phyloP scores from a whole-genome alignment of 2,888 invertebrate genomes.

The Leistus spinibarbis region DNA sequence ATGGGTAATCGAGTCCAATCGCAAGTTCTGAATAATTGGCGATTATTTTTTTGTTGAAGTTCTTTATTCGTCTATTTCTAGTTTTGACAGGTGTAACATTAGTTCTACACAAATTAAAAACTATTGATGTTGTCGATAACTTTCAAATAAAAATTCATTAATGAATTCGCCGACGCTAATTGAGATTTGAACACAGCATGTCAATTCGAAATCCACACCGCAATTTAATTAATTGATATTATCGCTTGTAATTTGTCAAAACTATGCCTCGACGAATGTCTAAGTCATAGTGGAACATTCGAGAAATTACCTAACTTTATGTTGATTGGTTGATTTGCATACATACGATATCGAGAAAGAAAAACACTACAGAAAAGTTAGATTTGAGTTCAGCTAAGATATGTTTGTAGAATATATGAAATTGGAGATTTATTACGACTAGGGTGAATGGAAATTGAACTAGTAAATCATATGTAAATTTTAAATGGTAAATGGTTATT shows the following conservation, averaged over 20 bases:
- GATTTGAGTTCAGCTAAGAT: not conserved
- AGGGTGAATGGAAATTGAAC: no score
- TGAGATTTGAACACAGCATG: conserved; percentile 27
- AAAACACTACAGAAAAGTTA: not conserved
- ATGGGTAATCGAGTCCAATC: not conserved
- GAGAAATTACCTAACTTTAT: not conserved
- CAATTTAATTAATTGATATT: conserved; percentile 29
- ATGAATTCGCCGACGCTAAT: conserved; percentile 27
- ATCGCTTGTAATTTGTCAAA: conserved; percentile 8
- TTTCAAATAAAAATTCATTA: conserved; percentile 22
- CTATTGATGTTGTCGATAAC: conserved; percentile 27
- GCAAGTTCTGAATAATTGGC: not conserved
- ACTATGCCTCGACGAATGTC: not conserved
- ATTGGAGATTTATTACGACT: not conserved
- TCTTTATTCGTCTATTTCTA: not conserved
- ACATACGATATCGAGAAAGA: not conserved
- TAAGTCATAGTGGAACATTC: not conserved
- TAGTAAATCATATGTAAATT: no score
- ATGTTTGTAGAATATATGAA: not conserved
- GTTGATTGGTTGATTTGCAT: not conserved
- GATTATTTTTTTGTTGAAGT: not conserved
- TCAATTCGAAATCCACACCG: conserved; percentile 32
- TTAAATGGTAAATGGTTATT: no score
- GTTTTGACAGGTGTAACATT: not conserved
- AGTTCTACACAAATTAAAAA: conserved; percentile 14